These are phyloP conservation scores for Mormyrops boulengeri DNA, from an alignment of 2,797 vertebrate genomes.

Conservation along the genomic window DNA sequence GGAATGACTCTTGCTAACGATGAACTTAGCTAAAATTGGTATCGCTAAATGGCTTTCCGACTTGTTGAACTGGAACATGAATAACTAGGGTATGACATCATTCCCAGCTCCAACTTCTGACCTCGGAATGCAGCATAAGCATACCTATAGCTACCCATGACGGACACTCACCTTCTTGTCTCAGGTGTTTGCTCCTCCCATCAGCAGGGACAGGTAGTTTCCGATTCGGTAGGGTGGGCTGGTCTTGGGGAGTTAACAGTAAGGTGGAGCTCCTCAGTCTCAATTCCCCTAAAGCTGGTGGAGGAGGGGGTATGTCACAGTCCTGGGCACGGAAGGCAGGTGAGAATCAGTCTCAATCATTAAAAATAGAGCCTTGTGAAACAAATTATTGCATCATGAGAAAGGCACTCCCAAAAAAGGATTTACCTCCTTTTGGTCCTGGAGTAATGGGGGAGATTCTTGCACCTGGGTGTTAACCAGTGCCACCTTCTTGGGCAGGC, in stretches of 20 bases:
- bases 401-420: neutral
- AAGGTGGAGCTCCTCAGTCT: neutral
- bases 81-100: neutral
- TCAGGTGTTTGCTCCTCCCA: neutral
- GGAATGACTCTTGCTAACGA: neutral
- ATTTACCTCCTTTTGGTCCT: neutral
- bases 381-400: neutral
- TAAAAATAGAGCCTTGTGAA: neutral
- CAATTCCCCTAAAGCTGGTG: neutral
- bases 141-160: neutral
- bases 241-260: neutral
- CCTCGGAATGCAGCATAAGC: neutral
- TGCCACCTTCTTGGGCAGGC: neutral
- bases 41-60: neutral
- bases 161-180: neutral
- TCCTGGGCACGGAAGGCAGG: constrained; percentile 41
- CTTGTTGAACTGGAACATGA: neutral
- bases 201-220: neutral
- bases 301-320: constrained; percentile 39
- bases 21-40: neutral
- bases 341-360: constrained; percentile 6
- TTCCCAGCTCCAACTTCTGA: neutral
- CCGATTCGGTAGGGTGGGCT: neutral
- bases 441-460: neutral
- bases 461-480: neutral